These are phyloP conservation scores for Hippocampus kuda DNA, from an alignment of 2,797 vertebrate species.

Conservation along the genomic window DNA sequence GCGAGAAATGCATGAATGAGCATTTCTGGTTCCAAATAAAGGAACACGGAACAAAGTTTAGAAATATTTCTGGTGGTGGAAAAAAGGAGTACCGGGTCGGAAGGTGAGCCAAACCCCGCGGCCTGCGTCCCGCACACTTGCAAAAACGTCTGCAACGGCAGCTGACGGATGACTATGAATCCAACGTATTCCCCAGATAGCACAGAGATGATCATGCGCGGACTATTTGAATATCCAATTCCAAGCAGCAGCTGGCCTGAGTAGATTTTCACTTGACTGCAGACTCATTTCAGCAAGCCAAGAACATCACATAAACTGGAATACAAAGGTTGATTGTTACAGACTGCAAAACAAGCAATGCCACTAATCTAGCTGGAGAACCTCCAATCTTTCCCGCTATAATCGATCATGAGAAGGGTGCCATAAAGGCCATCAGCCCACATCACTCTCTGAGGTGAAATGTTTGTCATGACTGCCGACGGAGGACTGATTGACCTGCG, in stretches of 20 bases:
- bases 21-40: neutral
- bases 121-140: neutral
- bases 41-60: neutral
- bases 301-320: neutral
- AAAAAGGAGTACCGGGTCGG: neutral
- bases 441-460: neutral
- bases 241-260: neutral
- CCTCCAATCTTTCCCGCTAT: neutral
- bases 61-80: neutral
- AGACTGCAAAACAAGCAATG: neutral
- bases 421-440: neutral
- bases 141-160: neutral
- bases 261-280: neutral
- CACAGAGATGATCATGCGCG: neutral
- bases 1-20: too few relatives aligned
- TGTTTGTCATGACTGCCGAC: neutral
- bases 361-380: neutral
- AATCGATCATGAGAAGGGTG: neutral
- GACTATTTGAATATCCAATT: conserved; percentile 3
- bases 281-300: neutral
- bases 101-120: neutral
- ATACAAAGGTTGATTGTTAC: neutral
- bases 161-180: neutral
- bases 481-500: conserved; percentile 50
- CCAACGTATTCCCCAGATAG: neutral